Conservation (phyloP, 1,140 invertebrate genomes). For the Akabosia matsudoensis region DNA sequence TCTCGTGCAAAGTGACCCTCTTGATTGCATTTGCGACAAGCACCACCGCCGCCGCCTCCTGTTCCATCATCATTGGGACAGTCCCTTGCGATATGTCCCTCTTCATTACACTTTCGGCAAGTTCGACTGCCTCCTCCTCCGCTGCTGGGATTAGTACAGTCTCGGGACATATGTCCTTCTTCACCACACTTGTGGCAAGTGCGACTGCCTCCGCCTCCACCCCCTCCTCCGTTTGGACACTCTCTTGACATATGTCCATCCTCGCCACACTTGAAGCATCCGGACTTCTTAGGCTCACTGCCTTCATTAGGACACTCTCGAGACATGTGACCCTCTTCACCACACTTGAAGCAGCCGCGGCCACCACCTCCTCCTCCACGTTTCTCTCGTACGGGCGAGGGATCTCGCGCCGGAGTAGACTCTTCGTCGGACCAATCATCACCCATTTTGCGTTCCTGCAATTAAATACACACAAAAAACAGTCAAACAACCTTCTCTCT, state of each 20-base stretch:
- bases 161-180: not conserved
- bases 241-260: slow-evolving; percentile 48
- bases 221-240: slow-evolving; percentile 28
- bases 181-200: not conserved
- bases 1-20: not conserved
- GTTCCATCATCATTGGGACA: slow-evolving; percentile 25
- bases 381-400: slow-evolving; percentile 39
- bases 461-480: slow-evolving; percentile 36
- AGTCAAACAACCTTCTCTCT: not conserved
- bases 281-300: not conserved
- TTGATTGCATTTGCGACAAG: not conserved
- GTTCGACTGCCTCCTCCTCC: slow-evolving; percentile 16
- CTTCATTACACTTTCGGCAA: slow-evolving; percentile 52
- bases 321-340: slow-evolving; percentile 6
- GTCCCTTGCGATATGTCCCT: slow-evolving; percentile 47
- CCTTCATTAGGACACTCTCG: slow-evolving; percentile 21
- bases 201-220: not conserved
- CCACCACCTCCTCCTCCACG: not conserved
- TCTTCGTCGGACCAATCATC: not conserved
- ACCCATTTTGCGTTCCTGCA: not conserved
- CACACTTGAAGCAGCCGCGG: not conserved
- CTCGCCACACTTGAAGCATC: slow-evolving; percentile 51
- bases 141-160: not conserved
- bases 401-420: slow-evolving; percentile 7
- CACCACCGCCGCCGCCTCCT: slow-evolving; percentile 4